Evolutionary conservation across 2,888 invertebrate genomes (phyloP).

Genomic region (Homarus gammarus): DNA sequence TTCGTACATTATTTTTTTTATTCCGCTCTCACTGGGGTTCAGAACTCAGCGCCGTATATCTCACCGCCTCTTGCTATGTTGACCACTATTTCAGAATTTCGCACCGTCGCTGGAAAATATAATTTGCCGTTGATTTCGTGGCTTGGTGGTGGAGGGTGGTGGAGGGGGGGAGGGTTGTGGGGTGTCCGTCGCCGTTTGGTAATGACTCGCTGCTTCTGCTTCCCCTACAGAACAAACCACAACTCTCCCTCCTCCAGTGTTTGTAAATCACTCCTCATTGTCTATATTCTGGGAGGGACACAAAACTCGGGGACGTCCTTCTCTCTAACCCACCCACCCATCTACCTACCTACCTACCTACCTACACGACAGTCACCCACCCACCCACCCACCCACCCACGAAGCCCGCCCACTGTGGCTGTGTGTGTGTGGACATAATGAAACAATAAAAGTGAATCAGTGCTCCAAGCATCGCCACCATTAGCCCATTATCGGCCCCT

Average conservation of each 20-base stretch:
- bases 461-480: not conserved
- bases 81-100: too few species aligned
- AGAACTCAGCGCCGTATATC: too few species aligned
- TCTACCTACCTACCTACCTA: not conserved
- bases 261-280: conserved; percentile 35
- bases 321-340: not conserved
- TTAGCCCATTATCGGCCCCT: not conserved
- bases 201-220: not conserved
- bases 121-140: too few species aligned
- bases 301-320: conserved; percentile 19
- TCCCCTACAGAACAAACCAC: conserved; percentile 15
- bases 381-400: not conserved
- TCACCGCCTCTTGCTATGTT: too few species aligned
- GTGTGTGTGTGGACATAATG: conserved; percentile 24
- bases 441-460: not conserved
- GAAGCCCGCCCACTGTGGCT: too few species aligned
- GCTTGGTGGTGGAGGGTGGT: too few species aligned
- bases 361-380: not conserved
- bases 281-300: conserved; percentile 28
- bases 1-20: too few species aligned
- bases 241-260: conserved; percentile 28
- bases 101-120: too few species aligned
- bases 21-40: too few species aligned
- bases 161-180: too few species aligned
- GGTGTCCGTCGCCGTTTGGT: not conserved